These are phyloP conservation scores for Tetrax tetrax DNA, from an alignment of 2,113 vertebrate species.

Conservation along the genomic window DNA sequence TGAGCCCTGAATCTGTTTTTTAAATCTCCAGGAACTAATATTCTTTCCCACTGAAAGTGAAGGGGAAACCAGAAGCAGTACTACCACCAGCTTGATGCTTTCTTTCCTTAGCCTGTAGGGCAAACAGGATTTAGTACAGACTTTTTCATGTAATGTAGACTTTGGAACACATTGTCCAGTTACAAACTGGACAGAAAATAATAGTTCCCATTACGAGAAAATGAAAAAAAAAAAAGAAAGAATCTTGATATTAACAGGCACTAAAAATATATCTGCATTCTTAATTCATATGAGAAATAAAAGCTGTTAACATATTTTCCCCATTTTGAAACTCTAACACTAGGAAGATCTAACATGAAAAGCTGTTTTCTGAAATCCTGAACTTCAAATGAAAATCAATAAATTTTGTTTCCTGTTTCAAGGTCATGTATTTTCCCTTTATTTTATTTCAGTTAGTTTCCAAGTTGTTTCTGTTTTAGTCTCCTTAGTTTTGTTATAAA, in stretches of 20 bases:
- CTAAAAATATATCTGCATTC: neutral
- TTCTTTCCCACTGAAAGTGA: neutral
- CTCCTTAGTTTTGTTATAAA: neutral
- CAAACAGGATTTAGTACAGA: neutral
- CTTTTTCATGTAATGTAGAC: neutral
- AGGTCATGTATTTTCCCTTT: neutral
- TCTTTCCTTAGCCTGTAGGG: neutral
- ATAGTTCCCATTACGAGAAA: neutral
- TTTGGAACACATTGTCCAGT: neutral
- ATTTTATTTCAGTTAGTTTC: neutral
- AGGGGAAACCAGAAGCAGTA: neutral
- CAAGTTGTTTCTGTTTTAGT: neutral
- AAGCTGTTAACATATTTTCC: neutral
- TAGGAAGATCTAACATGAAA: neutral
- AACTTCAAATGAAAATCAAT: neutral
- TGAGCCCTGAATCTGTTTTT: neutral
- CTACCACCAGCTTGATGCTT: neutral
- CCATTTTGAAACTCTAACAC: neutral
- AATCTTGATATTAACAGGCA: neutral
- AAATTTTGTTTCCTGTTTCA: neutral
- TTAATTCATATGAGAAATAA: neutral
- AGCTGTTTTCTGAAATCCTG: neutral
- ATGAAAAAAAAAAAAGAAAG: neutral
- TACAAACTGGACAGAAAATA: neutral
- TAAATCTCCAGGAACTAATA: neutral